These are phyloP conservation scores for Ciconia boyciana DNA, from an alignment of 2,113 vertebrate species.

Conservation along the genomic window DNA sequence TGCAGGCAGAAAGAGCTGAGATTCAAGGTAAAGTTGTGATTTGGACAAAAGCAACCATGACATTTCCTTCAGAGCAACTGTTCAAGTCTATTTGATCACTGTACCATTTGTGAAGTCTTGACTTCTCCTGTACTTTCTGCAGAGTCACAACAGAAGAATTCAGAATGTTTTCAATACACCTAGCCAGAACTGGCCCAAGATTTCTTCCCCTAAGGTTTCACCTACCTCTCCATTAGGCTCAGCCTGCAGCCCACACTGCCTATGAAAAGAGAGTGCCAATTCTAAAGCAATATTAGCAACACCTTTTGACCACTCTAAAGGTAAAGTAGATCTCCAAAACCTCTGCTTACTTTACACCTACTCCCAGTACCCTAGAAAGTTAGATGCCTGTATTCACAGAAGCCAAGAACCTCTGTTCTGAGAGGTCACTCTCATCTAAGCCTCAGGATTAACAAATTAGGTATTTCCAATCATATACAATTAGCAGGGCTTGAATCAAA, in stretches of 20 bases:
- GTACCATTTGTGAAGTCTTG: not conserved
- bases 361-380: not conserved
- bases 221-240: not conserved
- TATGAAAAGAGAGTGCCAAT: not conserved
- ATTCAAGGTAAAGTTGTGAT: not conserved
- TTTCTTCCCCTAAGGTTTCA: not conserved
- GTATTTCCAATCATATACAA: not conserved
- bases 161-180: not conserved
- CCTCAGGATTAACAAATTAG: not conserved
- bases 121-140: not conserved
- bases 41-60: not conserved
- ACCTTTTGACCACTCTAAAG: not conserved
- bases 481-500: not conserved
- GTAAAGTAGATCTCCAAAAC: not conserved
- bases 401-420: not conserved
- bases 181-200: not conserved
- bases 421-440: not conserved
- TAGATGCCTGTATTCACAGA: not conserved
- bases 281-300: not conserved
- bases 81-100: not conserved
- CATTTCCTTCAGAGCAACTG: not conserved
- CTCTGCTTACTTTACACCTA: not conserved
- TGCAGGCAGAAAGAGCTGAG: not conserved
- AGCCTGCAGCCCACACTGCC: not conserved
- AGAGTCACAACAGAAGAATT: not conserved